Evolutionary conservation across 2,113 vertebrate species (phyloP).

Genomic region (Aphyosemion australe): DNA sequence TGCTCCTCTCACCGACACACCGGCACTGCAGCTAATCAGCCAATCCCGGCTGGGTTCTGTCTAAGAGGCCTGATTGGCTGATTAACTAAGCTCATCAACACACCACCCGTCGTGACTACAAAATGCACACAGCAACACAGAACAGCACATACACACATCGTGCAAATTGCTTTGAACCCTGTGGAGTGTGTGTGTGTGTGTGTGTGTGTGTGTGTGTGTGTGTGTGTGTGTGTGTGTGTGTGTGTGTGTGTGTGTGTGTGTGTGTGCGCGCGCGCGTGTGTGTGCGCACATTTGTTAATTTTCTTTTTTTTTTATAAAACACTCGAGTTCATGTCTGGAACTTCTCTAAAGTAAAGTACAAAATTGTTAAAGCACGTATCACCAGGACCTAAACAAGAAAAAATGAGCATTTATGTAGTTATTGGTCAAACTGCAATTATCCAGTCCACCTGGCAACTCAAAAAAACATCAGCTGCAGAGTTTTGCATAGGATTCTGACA

Average conservation of each 20-base stretch:
- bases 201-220: too few species aligned
- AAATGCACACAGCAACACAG: conserved; percentile 6
- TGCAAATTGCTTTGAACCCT: conserved; percentile 20
- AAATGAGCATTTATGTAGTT: too few species aligned
- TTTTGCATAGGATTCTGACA: too few species aligned
- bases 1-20: conserved; percentile 43
- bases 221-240: too few species aligned
- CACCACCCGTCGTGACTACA: conserved; percentile 49
- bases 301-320: conserved; percentile 34
- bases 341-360: neutral
- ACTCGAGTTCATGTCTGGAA: conserved; percentile 16
- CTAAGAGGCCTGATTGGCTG: conserved; percentile 72
- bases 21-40: conserved; percentile 62
- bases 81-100: conserved; percentile 71
- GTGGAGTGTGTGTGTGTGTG: neutral
- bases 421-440: too few species aligned
- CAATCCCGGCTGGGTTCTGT: conserved; percentile 69
- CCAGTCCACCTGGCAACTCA: too few species aligned
- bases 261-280: neutral
- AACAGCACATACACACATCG: neutral
- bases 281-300: conserved; percentile 28
- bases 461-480: too few species aligned
- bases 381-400: too few species aligned
- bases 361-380: too few species aligned
- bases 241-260: too few species aligned